Evolutionary conservation across 1,140 invertebrate species (phyloP), one percentile per base, ranked within the genome.

Genomic region (Heterodera schachtii): DNA sequence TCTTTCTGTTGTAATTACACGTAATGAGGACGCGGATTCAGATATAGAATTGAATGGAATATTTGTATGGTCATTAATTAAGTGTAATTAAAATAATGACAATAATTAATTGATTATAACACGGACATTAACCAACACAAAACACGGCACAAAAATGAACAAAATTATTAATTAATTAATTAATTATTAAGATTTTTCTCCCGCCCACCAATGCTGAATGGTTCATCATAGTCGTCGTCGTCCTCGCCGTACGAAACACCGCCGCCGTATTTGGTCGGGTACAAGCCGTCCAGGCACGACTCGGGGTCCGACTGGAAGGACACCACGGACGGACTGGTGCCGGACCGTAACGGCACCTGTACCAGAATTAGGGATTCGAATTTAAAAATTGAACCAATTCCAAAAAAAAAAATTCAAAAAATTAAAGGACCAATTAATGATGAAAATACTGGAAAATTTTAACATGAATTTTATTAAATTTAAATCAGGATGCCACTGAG

Each of bases 271-370:
- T 49, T 76, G 4, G 41, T 66, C 57, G 31, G 31, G 60, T 78
- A 78, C 52, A 78, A 64, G 11, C 77, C 77, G 70, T 78, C 77
- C 44, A 78, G 70, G 44, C 77, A 78, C 16, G 77, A 78, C 47
- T 78, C 77, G 41, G 77, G 77, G 46, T 80, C 79, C 7, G 79
- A 80, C 47, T 80, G 79, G 47, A 80, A 80, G 7, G 71, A 75
- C 21, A 46, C 70, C 43, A 80, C 79, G 16, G 79, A 80, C 47
- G 79, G 79, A 75, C 79, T 80, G n/a, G 71, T 70, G 69, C 79
- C 77, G 70, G 49, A 78, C 31, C 77, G 69, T 46, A 71, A 71
- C 44, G 69, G 69, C n/a, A 71, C 69, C 69, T 71, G 69, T 31
- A 41, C 31, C 21, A 57, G 75, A 78, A 78, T 64, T 64, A 13